Evolutionary conservation across 2,113 vertebrate species (phyloP).

Genomic region (Tachuris rubrigastra): DNA sequence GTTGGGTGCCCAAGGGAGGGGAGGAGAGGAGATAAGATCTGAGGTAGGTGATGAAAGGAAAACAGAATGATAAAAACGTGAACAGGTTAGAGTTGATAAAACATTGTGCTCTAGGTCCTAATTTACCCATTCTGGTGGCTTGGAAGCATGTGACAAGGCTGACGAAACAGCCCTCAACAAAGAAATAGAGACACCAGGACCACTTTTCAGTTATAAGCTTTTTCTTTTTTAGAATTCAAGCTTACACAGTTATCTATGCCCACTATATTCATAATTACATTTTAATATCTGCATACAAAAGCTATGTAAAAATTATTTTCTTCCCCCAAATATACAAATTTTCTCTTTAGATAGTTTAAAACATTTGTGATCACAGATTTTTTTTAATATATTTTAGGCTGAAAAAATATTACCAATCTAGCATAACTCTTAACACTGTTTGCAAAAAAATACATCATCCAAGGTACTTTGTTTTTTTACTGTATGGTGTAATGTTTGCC

Average conservation of each 20-base stretch:
- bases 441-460: constrained; percentile 71
- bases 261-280: constrained; percentile 84
- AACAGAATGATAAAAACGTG: background rate
- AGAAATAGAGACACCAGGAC: constrained; percentile 67
- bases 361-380: constrained; percentile 82
- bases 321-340: constrained; percentile 85
- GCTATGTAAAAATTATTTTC: constrained; percentile 85
- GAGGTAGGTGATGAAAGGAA: background rate
- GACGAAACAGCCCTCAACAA: background rate
- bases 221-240: constrained; percentile 81
- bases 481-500: constrained; percentile 43
- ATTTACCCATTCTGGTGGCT: background rate
- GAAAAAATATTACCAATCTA: constrained; percentile 81
- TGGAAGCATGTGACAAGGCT: background rate
- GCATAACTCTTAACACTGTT: constrained; percentile 81
- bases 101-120: background rate
- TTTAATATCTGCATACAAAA: constrained; percentile 87
- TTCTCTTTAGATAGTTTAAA: constrained; percentile 82
- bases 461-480: constrained; percentile 59
- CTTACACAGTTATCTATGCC: constrained; percentile 81
- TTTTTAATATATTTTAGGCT: constrained; percentile 78
- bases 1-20: background rate
- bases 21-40: background rate
- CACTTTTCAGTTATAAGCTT: constrained; percentile 73
- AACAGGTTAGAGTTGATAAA: background rate